Evolutionary conservation across 2,113 vertebrate species (phyloP).

Genomic region (Phodopus roborovskii): DNA sequence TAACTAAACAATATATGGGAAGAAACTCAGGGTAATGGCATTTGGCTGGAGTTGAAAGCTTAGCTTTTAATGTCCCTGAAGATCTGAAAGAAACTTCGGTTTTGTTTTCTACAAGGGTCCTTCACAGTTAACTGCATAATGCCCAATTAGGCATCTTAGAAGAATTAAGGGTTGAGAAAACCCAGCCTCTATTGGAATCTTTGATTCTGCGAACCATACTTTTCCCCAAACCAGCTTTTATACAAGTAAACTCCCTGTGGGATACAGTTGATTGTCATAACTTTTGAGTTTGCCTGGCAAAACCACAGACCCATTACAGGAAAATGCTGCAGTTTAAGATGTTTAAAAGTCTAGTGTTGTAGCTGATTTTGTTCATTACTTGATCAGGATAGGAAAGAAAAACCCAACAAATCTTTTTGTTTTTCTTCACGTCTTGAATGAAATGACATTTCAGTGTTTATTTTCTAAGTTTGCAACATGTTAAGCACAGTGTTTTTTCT

Average conservation of each 20-base stretch:
- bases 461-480: constrained; percentile 47
- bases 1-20: constrained; percentile 52
- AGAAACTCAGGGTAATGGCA: constrained; percentile 68
- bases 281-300: constrained; percentile 69
- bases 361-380: constrained; percentile 62
- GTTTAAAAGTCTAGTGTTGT: constrained; percentile 56
- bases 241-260: constrained; percentile 57
- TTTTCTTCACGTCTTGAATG: background rate
- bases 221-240: constrained; percentile 66
- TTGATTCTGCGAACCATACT: constrained; percentile 63
- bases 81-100: constrained; percentile 70
- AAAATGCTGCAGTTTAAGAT: constrained; percentile 53
- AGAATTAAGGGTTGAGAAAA: constrained; percentile 77
- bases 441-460: constrained; percentile 57
- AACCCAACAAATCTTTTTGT: background rate
- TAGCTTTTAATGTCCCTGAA: constrained; percentile 68
- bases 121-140: constrained; percentile 75
- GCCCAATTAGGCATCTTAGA: constrained; percentile 75
- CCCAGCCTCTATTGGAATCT: constrained; percentile 72
- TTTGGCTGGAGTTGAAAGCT: constrained; percentile 79
- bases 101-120: constrained; percentile 71
- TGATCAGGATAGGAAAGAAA: constrained; percentile 19
- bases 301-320: constrained; percentile 66
- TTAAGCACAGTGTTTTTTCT: background rate
- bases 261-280: constrained; percentile 58